A percentile compares a stretch with the other conserved stretches of the same genome.
phyloP scores from a whole-genome alignment of 2,888 invertebrate species.

The Andrena minutula region DNA sequence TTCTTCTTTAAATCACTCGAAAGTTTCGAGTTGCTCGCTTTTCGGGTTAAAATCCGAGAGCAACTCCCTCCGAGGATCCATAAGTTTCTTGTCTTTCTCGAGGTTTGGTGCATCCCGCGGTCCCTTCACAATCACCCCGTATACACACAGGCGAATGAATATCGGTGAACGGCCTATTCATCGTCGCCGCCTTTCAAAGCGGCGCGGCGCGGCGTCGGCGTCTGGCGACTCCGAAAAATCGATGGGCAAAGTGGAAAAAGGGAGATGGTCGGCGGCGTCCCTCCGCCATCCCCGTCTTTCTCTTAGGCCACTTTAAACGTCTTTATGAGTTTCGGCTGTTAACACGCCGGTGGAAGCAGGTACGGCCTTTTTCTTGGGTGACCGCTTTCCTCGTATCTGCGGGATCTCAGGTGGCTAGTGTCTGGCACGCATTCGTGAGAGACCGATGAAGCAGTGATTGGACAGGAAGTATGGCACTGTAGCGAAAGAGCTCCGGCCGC shows the following conservation, averaged over 20 bases:
- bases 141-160: constrained; percentile 21
- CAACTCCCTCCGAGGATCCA: background rate
- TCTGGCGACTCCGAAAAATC: constrained; percentile 60
- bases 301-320: constrained; percentile 81
- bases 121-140: constrained; percentile 1
- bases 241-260: constrained; percentile 41
- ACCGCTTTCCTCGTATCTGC: constrained; percentile 71
- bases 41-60: too few species aligned
- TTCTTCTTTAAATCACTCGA: too few species aligned
- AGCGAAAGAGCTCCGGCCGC: constrained; percentile 32
- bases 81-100: background rate
- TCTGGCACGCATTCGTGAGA: constrained; percentile 63
- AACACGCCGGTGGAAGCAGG: constrained; percentile 81
- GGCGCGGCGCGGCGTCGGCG: constrained; percentile 42
- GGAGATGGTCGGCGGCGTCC: constrained; percentile 34
- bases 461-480: constrained; percentile 54
- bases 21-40: too few species aligned
- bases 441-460: constrained; percentile 79
- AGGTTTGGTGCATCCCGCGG: background rate
- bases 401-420: constrained; percentile 79
- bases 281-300: constrained; percentile 43
- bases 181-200: constrained; percentile 65
- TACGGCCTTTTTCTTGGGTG: constrained; percentile 61
- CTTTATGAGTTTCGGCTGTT: constrained; percentile 84
- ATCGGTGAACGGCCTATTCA: constrained; percentile 79